Base-by-base conservation (phyloP, 2,888 invertebrate genomes). In the Urechis unicinctus region DNA sequence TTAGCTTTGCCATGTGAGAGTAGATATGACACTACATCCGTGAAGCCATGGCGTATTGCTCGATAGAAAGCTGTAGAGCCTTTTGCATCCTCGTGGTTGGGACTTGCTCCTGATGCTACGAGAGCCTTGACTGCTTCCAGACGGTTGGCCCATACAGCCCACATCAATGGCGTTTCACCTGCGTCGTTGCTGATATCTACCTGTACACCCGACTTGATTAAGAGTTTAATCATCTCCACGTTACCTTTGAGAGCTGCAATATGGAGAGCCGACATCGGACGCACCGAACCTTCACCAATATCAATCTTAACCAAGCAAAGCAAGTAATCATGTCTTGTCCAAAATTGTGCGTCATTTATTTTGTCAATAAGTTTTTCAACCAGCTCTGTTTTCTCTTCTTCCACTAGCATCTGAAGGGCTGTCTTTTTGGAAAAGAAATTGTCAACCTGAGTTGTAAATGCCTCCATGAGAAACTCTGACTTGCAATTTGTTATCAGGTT, bases 11-110 rank as follows among this genome's bases (percentile, higher is more conserved):
- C 71, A 53, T 69, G 65, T 17, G 57, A 53, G 2, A 68, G 57
- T 13, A 76, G 62, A 1, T 72, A 36, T 9, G 60, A 49, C 0
- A 74, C 72, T 5, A 70, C 63, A 43, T 68, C 63, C 0, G 58
- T 43, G 56, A 66, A 67, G 9, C 70, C 72, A 53, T 75, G 75
- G 22, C 76, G 58, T 5, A 72, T 68, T 5, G 75, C 74, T 75
- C 76, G 75, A 53, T 75, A 68, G 21, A 76, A 61, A 1, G 76
- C 71, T 1, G 74, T 72, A 0, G 74, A 75, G 1, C 72, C 70
- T 58, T 75, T 75, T 56, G 74, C 74, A 55, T 75, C 74, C 52
- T 67, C 66, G 6, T 67, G 53, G 50, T 68, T 63, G 1, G 69
- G 58, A 46, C 67, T 55, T 9, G 74, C 74, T 1, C 66, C 57